Evolutionary conservation across 2,888 invertebrate genomes (phyloP), one percentile per base, ranked within the genome.

Genomic region (Cataglyphis cursor): DNA sequence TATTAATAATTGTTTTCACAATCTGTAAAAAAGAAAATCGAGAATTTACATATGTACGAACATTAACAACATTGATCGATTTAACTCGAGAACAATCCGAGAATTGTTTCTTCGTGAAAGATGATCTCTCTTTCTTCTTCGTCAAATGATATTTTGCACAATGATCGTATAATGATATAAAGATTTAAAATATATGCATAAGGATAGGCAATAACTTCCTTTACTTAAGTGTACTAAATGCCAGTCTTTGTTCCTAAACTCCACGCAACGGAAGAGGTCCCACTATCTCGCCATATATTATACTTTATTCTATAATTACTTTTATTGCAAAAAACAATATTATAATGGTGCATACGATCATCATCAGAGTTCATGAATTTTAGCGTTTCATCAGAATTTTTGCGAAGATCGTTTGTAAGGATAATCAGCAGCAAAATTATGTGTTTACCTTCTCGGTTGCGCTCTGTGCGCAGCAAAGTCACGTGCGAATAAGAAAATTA

Each of bases 241-340:
- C 76, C 31, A n/a, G 73, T 21, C 90, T 86, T 86, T 90, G 90
- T 90, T 51, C 65, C n/a, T 35, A 44, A 18, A 28, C 44, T 59
- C n/a, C 8, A 24, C 5, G 31, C 84, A 18, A 76, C 84, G 73
- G 18, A 73, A 85, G 82, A 76, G 89, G 86, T 89, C 86, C 10
- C 51, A 35, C 75, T 90, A 88, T 90, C 85, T 76, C 24, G 62
- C 12, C 38, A 62, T 28, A 28, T 28, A 28, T 85, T 82, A 85
- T 80, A 78, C 82, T 87, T 88, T 84, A 81, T 85, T 86, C 61
- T 66, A 84, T 54, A 86, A 88, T 84, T 81, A 88, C 84, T 85
- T 83, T 89, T 70, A 84, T 82, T 84, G 65, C 35, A 61, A 48
- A 44, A 59, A 44, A 6, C 8, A 3, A 21, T 62, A 51, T 48